Evolutionary conservation across 1,140 invertebrate genomes (phyloP), one percentile per base, ranked within the genome.

Genomic region (Mactra quadrangularis): DNA sequence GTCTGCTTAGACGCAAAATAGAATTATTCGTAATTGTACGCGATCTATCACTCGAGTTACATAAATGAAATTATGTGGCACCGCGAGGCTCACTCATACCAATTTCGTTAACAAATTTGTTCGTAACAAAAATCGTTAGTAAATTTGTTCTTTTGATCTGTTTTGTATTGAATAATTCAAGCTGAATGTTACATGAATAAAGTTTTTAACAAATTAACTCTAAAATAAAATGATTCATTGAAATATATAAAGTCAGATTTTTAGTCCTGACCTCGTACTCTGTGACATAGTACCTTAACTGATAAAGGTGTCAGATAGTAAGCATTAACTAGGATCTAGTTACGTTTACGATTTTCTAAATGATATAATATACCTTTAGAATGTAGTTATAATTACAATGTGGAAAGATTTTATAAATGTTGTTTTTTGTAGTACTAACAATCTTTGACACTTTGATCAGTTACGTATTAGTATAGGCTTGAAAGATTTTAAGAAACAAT

Each of bases 311-410:
- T 41, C 38, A 41, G 38, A 41, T 41, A 41, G 6, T 6, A 7
- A 6, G 15, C 33, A 31, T n/a, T 62, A 17, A 13, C 33, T 55
- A 3, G 71, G 50, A 19, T 74, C 71, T 74, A 35, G 50, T 74
- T 74, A 47, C 71, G 57, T 15, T 52, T 29, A 22, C 71, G 71
- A 74, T 74, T 74, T 70, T 59, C 71, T 3, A 35, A 74, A n/a
- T 74, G 71, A 74, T 74, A 74, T 47, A 47, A 41, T 47, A 74
- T 52, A 74, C 71, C 71, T 35, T 74, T 74, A 53, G 71, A 74
- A 57, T 74, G 3, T 59, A 38, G 53, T 59, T 29, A 74, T 53
- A 59, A 29, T 52, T 29, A 13, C 27, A 38, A 7, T 15, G 52
- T 52, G 71, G 29, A 59, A 57, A 55, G 52, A 55, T 59, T 38